phyloP scores from a whole-genome alignment of 2,888 invertebrate genomes.

The Drosophila kuntzei region DNA sequence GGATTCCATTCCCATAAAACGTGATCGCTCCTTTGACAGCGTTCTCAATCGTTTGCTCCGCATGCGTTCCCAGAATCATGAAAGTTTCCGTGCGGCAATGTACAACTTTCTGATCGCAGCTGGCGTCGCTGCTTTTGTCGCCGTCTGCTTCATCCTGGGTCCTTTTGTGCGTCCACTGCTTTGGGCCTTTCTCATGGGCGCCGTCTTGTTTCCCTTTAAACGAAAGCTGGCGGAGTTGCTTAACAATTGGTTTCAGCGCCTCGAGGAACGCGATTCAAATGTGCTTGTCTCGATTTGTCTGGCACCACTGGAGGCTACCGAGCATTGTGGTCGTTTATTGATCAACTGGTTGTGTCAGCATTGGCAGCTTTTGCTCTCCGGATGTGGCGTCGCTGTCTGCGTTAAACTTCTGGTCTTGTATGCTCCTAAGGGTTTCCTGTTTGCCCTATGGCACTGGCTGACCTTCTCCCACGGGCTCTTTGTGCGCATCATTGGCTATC shows the following conservation, averaged over 20 bases:
- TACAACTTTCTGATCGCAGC: conserved; percentile 85
- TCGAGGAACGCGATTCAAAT: conserved; percentile 89
- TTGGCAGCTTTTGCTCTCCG: conserved; percentile 87
- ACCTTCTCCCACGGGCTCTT: conserved; percentile 83
- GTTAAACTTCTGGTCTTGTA: conserved; percentile 85
- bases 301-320: conserved; percentile 91
- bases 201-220: conserved; percentile 98
- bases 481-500: conserved; percentile 80
- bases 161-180: conserved; percentile 97
- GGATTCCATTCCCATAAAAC: conserved; percentile 80
- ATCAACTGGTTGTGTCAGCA: conserved; percentile 90
- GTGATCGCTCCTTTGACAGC: conserved; percentile 85
- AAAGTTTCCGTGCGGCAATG: conserved; percentile 84
- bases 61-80: conserved; percentile 84
- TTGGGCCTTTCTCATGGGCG: conserved; percentile 98
- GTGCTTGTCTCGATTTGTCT: conserved; percentile 87
- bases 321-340: conserved; percentile 91
- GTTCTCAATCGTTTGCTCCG: conserved; percentile 83
- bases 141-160: conserved; percentile 93
- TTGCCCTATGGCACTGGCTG: conserved; percentile 86
- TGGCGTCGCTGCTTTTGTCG: conserved; percentile 85
- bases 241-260: conserved; percentile 91
- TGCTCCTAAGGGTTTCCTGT: conserved; percentile 88
- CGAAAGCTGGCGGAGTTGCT: conserved; percentile 91
- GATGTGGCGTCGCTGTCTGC: conserved; percentile 80